A percentile compares a stretch with the other conserved stretches of the same genome.
Evolutionary conservation across 2,888 invertebrate species (phyloP).

Genomic region (Drosophila differens): DNA sequence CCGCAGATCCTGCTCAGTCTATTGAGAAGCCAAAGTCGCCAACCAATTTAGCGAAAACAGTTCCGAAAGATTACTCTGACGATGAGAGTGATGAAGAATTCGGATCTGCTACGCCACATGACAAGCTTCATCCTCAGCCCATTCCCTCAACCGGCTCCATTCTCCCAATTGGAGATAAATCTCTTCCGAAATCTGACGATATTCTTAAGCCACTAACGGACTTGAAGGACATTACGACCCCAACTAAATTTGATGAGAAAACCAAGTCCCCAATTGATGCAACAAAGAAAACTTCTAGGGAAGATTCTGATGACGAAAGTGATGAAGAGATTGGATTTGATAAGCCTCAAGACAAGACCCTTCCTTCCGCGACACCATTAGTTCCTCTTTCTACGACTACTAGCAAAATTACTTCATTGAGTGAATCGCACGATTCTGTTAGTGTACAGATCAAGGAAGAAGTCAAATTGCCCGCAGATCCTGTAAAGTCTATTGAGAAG

Average conservation of each 20-base stretch:
- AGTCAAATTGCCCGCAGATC: background rate
- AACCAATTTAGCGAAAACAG: background rate
- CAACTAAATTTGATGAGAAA: background rate
- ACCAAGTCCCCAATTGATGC: no score
- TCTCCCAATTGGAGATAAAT: background rate
- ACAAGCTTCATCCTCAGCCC: slow-evolving; percentile 4
- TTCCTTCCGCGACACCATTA: background rate
- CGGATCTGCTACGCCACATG: slow-evolving; percentile 1
- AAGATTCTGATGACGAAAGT: no score
- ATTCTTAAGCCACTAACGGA: background rate
- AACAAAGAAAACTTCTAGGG: no score
- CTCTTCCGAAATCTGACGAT: background rate
- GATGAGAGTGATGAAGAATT: background rate
- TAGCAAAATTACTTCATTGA: background rate
- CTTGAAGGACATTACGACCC: background rate
- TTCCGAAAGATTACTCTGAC: background rate
- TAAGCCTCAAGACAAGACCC: background rate
- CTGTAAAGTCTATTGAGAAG: background rate
- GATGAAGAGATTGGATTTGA: background rate
- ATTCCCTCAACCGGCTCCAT: background rate
- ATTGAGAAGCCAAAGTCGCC: background rate
- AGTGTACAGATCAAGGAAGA: background rate
- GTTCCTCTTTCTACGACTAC: background rate
- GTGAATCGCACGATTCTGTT: background rate
- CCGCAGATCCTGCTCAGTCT: background rate